Evolutionary conservation across 2,113 vertebrate genomes (phyloP), one percentile per base, ranked within the genome.

Genomic region (Paraplagusia blochii): DNA sequence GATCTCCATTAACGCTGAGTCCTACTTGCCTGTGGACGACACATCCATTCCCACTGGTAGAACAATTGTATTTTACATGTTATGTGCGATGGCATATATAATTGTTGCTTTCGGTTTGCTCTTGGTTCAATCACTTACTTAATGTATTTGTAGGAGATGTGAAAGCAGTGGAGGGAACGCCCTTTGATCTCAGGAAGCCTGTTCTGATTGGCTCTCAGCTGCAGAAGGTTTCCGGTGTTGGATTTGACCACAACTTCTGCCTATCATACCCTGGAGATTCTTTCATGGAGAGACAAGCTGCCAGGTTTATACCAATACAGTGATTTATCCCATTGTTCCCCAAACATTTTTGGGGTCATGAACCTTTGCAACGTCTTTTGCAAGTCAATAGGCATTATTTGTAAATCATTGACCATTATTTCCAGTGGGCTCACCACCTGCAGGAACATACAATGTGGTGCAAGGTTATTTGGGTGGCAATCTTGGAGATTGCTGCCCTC

Each of bases 181-280:
- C 79, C 1, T 98, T 98, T 4, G 94, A 98, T 78, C 91, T 98
- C 51, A 91, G 91, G 29, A 88, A 81, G 57, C 89, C 91, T 0
- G 91, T 92, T 73, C 59, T 90, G 35, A 86, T 99, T 79, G 94
- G 95, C 9, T 77, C 84, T 47, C 91, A 88, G 51, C 79, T 99
- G 29, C 87, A 91, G 64, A 87, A 90, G 14, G 78, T 94, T 73
- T 64, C 59, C 1, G 69, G 90, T 29, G 78, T 74, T 0, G 96
- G 96, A 8, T 99, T 98, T 2, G 95, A 99, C 81, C 97, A 99
- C 84, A 99, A 95, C 68, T 98, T 97, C 87, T 99, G 96, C 61
- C 79, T 99, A 78, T 77, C 72, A 3, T 73, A 54, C 13, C 72
- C 84, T 0, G 79, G 57, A 11, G 75, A 83, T 11, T 47, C 52